Percentiles rank a stretch among this genome's conserved stretches.
phyloP scores from a whole-genome alignment of 2,888 invertebrate genomes.

The Junonia oenone region DNA sequence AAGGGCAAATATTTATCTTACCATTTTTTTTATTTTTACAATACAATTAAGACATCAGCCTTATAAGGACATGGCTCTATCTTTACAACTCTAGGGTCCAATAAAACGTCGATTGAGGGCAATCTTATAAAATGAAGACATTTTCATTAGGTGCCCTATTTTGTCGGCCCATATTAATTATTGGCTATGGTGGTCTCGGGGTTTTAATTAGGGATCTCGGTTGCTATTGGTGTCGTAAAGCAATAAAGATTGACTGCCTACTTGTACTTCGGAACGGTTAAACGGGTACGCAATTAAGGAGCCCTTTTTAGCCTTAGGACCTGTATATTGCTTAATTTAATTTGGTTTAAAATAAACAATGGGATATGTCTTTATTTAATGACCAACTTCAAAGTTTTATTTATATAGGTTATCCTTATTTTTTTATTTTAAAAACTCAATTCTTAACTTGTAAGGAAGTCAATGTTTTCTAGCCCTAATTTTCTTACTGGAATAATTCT shows the following conservation, averaged over 20 bases:
- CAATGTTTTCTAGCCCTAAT: too few relatives aligned
- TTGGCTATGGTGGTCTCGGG: conserved; percentile 24
- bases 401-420: too few relatives aligned
- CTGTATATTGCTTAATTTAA: neutral
- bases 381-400: too few relatives aligned
- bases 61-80: conserved; percentile 30
- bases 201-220: conserved; percentile 40
- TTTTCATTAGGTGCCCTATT: conserved; percentile 75
- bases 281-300: conserved; percentile 34
- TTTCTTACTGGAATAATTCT: too few relatives aligned
- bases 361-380: too few relatives aligned
- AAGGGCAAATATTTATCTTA: neutral
- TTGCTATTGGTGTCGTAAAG: conserved; percentile 63
- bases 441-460: too few relatives aligned
- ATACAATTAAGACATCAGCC: conserved; percentile 16
- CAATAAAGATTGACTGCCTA: conserved; percentile 67
- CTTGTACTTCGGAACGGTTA: conserved; percentile 41
- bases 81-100: conserved; percentile 52
- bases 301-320: conserved; percentile 1
- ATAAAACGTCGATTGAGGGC: conserved; percentile 56
- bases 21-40: conserved; percentile 1
- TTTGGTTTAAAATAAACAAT: neutral
- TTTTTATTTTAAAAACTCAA: too few relatives aligned
- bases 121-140: conserved; percentile 73
- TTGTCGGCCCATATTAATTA: conserved; percentile 64